phyloP scores from a whole-genome alignment of 2,113 vertebrate genomes.

The Pica pica region DNA sequence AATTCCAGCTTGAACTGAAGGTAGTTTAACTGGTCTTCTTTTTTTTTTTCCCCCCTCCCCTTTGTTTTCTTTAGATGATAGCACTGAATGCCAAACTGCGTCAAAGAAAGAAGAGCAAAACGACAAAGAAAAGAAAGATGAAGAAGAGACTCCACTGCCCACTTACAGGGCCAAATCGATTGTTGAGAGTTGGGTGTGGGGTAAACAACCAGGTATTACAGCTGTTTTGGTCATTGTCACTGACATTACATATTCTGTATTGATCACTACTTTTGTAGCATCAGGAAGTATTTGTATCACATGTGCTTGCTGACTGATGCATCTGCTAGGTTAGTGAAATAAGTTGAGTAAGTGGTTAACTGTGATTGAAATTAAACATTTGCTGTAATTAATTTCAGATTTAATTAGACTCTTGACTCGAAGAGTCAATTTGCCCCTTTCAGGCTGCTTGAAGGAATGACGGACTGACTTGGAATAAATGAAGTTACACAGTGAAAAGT shows the following conservation, averaged over 20 bases:
- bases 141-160: conserved; percentile 83
- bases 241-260: background rate
- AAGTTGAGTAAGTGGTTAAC: background rate
- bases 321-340: background rate
- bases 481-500: background rate
- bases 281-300: background rate
- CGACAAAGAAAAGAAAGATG: conserved; percentile 97
- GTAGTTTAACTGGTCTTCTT: background rate
- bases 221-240: background rate
- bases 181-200: conserved; percentile 99
- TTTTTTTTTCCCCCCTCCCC: background rate
- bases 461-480: background rate
- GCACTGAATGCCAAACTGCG: conserved; percentile 79
- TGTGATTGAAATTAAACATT: background rate
- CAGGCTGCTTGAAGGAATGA: background rate
- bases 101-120: conserved; percentile 94
- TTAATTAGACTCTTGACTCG: background rate
- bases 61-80: conserved; percentile 80
- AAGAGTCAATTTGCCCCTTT: background rate
- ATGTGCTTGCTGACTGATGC: background rate
- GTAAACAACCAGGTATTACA: conserved; percentile 88
- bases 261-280: background rate
- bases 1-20: background rate
- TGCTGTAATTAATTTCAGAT: background rate
- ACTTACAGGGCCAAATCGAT: conserved; percentile 84